Base-by-base conservation (phyloP, 2,797 vertebrate species). In the Schizopygopsis pylzovi region DNA sequence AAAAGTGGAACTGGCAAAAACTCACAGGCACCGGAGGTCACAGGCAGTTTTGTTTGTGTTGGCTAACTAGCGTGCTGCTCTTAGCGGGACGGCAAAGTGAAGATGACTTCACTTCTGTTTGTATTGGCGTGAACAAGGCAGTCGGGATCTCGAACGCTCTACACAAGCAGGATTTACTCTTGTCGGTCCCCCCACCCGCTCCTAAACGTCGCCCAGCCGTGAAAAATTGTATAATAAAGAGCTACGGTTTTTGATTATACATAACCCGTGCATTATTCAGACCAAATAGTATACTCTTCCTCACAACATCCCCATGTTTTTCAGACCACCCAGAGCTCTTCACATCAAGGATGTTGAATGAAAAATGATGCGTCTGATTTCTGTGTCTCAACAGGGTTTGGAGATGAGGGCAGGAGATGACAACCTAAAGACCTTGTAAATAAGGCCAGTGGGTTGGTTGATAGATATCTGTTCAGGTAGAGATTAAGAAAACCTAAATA, bases 171-270 rank as follows among this genome's bases (percentile, higher is more conserved):
- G 18, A 81, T 80, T 72, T 87, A 84, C 86, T 82, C 39, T 37
- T 16, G 73, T 61, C 9, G n/a, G 4, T 76, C 65, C 85, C 84
- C 70, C 79, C 68, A 72, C 28, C 47, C 47, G 73, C 87, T 90
- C 70, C 73, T 85, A 88, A 90, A 88, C 83, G 71, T 83, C 89
- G 90, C 86, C 89, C 78, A 86, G 86, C 88, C 85, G n/a, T 92
- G 90, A 94, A 91, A 92, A 91, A 91, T 80, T 81, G 87, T 87
- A 90, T 91, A 86, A 91, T 93, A 92, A 93, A 94, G 89, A 81
- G 81, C 83, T 88, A 81, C 81, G 86, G 90, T 90, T 93, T 92
- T 91, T 82, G 88, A 93, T 93, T 86, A 91, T 89, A 83, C 89
- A 85, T 39, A 82, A 87, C 68, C 82, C 82, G 87, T 93, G 91